Percentiles rank a stretch among this genome's conserved stretches.
These are phyloP conservation scores for Semicossyphus pulcher DNA, from an alignment of 2,113 vertebrate genomes.

Conservation along the genomic window DNA sequence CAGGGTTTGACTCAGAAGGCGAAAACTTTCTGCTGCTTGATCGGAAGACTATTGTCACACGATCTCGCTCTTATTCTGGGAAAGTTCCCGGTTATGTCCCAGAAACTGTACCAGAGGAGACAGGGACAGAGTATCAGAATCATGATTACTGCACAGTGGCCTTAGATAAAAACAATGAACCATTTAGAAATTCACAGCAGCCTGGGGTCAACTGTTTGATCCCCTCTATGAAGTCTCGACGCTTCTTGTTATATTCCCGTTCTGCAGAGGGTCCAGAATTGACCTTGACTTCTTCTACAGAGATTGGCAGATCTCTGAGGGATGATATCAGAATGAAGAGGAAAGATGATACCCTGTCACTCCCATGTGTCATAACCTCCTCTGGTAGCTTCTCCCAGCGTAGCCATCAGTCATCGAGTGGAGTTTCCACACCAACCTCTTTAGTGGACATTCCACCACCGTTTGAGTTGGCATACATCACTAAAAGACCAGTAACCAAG, in stretches of 20 bases:
- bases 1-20: constrained; percentile 81
- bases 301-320: constrained; percentile 75
- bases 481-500: constrained; percentile 96
- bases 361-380: constrained; percentile 90
- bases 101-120: constrained; percentile 96
- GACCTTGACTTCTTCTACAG: constrained; percentile 80
- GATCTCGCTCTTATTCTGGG: constrained; percentile 92
- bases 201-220: constrained; percentile 78
- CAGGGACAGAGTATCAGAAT: constrained; percentile 85
- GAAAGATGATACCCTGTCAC: constrained; percentile 89
- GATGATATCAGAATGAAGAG: constrained; percentile 84
- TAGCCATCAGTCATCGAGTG: constrained; percentile 86
- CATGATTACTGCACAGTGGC: constrained; percentile 82
- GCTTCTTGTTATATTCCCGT: constrained; percentile 89
- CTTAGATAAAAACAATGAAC: constrained; percentile 76
- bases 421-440: constrained; percentile 90
- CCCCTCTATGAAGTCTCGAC: constrained; percentile 86
- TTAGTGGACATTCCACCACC: constrained; percentile 95
- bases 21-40: constrained; percentile 87
- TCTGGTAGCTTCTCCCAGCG: constrained; percentile 94
- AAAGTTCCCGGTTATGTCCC: constrained; percentile 93
- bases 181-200: constrained; percentile 74
- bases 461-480: constrained; percentile 95
- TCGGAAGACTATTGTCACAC: constrained; percentile 86
- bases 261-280: constrained; percentile 90